Evolutionary conservation across 1,140 invertebrate genomes (phyloP).

Genomic region (Aphelenchoides besseyi): DNA sequence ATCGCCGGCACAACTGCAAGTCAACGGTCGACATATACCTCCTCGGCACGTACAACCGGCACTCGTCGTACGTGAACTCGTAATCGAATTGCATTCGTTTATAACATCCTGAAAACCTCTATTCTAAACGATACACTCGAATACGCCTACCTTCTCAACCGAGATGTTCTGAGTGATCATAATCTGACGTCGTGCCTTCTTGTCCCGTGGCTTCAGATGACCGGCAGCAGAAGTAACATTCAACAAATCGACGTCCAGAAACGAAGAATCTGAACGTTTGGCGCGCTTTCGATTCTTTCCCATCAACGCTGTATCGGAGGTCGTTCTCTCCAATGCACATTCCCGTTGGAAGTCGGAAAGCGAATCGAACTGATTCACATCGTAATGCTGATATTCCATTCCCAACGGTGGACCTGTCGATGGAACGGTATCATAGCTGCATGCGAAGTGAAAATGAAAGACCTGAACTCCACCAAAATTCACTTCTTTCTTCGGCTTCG

Average conservation of each 20-base stretch:
- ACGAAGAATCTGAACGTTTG: not conserved
- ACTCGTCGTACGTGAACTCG: not conserved
- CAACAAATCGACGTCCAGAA: not conserved
- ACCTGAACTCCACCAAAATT: constrained; percentile 7
- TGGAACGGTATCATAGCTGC: constrained; percentile 18
- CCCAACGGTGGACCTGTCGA: not conserved
- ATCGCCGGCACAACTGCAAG: not conserved
- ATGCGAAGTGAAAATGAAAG: not conserved
- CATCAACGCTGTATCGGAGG: not conserved
- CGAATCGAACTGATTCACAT: not conserved
- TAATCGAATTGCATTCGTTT: constrained; percentile 5
- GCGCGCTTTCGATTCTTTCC: not conserved
- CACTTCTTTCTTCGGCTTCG: constrained; percentile 4
- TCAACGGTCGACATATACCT: not conserved
- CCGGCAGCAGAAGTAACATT: not conserved
- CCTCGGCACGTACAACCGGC: constrained; percentile 5
- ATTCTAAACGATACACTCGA: not conserved
- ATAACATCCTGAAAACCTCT: not conserved
- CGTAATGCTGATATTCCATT: constrained; percentile 11
- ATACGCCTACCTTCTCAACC: constrained; percentile 14
- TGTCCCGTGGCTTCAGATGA: not conserved
- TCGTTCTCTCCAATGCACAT: not conserved
- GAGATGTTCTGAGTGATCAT: not conserved
- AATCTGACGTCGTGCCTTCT: not conserved
- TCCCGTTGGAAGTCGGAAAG: not conserved